Evolutionary conservation across 1,140 invertebrate species (phyloP).

Genomic region (Coenobita brevimanus): DNA sequence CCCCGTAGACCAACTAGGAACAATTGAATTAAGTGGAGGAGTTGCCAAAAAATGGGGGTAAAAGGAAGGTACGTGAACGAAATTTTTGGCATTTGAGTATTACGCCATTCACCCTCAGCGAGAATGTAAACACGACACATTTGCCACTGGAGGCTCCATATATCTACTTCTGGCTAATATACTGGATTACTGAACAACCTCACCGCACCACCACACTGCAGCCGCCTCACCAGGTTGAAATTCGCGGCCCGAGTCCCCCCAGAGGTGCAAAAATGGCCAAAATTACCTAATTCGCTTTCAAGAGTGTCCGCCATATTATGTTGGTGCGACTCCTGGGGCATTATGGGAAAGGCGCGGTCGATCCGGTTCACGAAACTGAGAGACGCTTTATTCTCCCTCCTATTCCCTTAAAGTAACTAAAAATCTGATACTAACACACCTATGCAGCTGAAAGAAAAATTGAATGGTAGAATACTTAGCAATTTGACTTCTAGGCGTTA

Average conservation of each 20-base stretch:
- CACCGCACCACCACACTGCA: not conserved
- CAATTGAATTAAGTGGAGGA: not conserved
- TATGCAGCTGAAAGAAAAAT: too few species aligned
- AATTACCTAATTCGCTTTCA: conserved; percentile 66
- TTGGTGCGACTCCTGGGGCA: conserved; percentile 51
- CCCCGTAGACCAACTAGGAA: not conserved
- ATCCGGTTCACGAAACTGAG: conserved; percentile 46
- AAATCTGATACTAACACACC: too few species aligned
- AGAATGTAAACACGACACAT: conserved; percentile 48
- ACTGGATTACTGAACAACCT: not conserved
- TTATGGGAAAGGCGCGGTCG: conserved; percentile 62
- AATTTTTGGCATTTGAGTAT: conserved; percentile 59
- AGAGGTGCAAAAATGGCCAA: conserved; percentile 9
- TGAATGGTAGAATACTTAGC: too few species aligned
- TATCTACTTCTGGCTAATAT: not conserved
- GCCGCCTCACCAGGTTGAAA: not conserved
- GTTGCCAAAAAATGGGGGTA: not conserved
- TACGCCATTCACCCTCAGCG: conserved; percentile 45
- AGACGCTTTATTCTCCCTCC: not conserved
- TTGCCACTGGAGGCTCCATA: not conserved
- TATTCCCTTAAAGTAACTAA: not conserved
- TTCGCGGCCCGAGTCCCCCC: not conserved
- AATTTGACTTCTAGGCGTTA: not conserved
- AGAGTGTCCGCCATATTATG: conserved; percentile 66
- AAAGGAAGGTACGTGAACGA: not conserved